Evolutionary conservation across 2,888 invertebrate species (phyloP).

Genomic region (Carterocephalus palaemon): DNA sequence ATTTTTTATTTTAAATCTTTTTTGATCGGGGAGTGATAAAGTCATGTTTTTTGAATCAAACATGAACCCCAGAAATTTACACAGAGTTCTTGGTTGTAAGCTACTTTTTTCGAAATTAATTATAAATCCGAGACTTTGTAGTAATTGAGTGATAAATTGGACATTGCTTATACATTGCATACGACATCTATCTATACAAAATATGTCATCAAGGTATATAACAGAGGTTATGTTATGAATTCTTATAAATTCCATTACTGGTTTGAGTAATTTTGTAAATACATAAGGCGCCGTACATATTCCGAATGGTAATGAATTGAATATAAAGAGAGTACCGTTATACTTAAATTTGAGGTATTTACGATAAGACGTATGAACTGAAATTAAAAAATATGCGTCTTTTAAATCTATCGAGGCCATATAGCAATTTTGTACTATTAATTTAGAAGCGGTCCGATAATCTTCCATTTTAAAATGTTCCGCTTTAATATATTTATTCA

Average conservation of each 20-base stretch:
- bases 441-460: conserved; percentile 24
- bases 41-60: conserved; percentile 9
- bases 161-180: not conserved
- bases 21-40: conserved; percentile 4
- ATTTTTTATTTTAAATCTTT: too few relatives aligned
- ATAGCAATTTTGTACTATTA: conserved; percentile 15
- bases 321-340: conserved; percentile 24
- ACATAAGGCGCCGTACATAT: conserved; percentile 27
- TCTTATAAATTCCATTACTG: conserved; percentile 21
- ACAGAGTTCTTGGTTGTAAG: too few relatives aligned
- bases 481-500: conserved; percentile 25
- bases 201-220: not conserved
- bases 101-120: conserved; percentile 9
- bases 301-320: conserved; percentile 29
- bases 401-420: conserved; percentile 24
- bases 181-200: not conserved
- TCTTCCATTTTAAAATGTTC: conserved; percentile 30
- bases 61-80: conserved; percentile 17
- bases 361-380: conserved; percentile 11
- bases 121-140: conserved; percentile 4
- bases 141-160: not conserved
- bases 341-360: conserved; percentile 28
- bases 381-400: conserved; percentile 26
- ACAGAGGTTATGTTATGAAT: not conserved
- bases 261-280: conserved; percentile 31